Evolutionary conservation across 2,888 invertebrate species (phyloP).

Genomic region (Hirtodrosophila cameraria): DNA sequence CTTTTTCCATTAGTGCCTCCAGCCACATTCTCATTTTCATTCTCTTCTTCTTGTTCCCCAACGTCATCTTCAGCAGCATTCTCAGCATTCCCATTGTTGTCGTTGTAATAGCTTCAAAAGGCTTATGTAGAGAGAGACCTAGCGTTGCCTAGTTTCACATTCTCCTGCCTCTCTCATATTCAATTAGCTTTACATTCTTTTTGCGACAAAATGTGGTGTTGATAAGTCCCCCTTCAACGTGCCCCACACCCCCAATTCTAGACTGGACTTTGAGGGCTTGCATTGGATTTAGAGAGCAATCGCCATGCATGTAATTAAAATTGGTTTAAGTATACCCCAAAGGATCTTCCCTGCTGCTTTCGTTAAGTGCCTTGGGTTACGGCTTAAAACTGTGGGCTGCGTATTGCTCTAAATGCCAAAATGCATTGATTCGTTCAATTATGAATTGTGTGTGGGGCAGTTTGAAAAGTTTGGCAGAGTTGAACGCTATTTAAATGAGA

Average conservation of each 20-base stretch:
- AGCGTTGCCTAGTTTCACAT: slow-evolving; percentile 38
- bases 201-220: slow-evolving; percentile 52
- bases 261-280: slow-evolving; percentile 27
- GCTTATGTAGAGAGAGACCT: slow-evolving; percentile 42
- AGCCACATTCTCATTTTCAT: slow-evolving; percentile 6
- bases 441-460: slow-evolving; percentile 20
- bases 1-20: slow-evolving; percentile 72
- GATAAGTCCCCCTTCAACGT: slow-evolving; percentile 34
- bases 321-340: slow-evolving; percentile 57
- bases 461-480: slow-evolving; percentile 12
- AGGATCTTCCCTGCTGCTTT: slow-evolving; percentile 6
- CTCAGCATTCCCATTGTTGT: slow-evolving; percentile 21
- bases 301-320: slow-evolving; percentile 76
- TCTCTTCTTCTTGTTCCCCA: slow-evolving; percentile 1
- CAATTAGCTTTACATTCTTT: slow-evolving; percentile 64
- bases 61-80: slow-evolving; percentile 19
- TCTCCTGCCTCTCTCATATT: slow-evolving; percentile 51
- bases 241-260: slow-evolving; percentile 5
- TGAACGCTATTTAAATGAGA: background rate
- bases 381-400: slow-evolving; percentile 16
- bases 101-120: slow-evolving; percentile 32
- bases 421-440: slow-evolving; percentile 35
- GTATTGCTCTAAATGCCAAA: slow-evolving; percentile 33
- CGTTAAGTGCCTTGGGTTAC: slow-evolving; percentile 5
- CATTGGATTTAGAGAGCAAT: slow-evolving; percentile 56